These are phyloP conservation scores for Nomada lathburiana DNA, from an alignment of 2,888 invertebrate genomes.

Conservation along the genomic window DNA sequence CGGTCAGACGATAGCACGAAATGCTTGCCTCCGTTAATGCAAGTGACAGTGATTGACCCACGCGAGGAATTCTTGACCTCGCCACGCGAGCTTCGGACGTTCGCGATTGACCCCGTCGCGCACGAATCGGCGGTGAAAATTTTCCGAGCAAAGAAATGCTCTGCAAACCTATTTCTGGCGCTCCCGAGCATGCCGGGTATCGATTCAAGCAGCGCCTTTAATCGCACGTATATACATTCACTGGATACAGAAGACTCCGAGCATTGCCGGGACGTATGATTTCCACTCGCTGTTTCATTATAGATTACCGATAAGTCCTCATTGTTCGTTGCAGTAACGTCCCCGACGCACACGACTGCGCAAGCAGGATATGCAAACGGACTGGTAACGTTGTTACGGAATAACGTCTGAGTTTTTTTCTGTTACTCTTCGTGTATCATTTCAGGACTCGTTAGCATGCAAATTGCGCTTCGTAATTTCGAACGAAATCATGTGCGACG, in stretches of 20 bases:
- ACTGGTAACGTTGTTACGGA: slow-evolving; percentile 3
- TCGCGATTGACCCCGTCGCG: slow-evolving; percentile 62
- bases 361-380: slow-evolving; percentile 32
- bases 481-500: no score
- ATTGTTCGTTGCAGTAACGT: slow-evolving; percentile 24
- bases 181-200: slow-evolving; percentile 12
- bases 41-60: slow-evolving; percentile 72
- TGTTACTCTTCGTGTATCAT: background rate
- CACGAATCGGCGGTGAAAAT: slow-evolving; percentile 49
- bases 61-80: slow-evolving; percentile 69
- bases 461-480: no score
- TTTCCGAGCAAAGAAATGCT: slow-evolving; percentile 32
- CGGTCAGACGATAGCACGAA: slow-evolving; percentile 50
- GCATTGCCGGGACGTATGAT: background rate
- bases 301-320: slow-evolving; percentile 23
- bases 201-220: background rate
- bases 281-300: slow-evolving; percentile 17
- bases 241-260: background rate
- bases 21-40: slow-evolving; percentile 53
- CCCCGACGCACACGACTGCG: slow-evolving; percentile 1
- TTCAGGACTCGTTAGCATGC: background rate
- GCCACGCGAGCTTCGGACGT: slow-evolving; percentile 51
- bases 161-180: slow-evolving; percentile 27
- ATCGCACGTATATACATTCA: background rate
- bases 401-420: background rate